Evolutionary conservation across 2,888 invertebrate species (phyloP).

Genomic region (Tromatobia lineatoria): DNA sequence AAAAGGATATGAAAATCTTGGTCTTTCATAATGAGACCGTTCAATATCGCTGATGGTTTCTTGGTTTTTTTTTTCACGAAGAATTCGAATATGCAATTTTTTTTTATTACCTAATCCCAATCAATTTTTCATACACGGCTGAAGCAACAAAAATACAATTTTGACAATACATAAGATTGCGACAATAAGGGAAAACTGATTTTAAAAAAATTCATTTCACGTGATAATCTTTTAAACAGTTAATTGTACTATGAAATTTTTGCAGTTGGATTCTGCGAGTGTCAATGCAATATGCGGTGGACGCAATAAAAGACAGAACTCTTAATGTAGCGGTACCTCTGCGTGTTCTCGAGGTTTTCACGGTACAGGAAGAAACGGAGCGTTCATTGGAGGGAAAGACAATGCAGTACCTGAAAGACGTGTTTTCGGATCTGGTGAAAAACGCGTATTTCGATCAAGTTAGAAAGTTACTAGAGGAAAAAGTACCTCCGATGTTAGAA

Average conservation of each 20-base stretch:
- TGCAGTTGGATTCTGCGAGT: constrained; percentile 87
- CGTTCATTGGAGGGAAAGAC: constrained; percentile 74
- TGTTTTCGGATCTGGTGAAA: constrained; percentile 81
- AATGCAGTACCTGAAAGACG: constrained; percentile 78
- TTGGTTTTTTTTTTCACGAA: no score
- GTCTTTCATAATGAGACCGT: no score
- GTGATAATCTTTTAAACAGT: neutral
- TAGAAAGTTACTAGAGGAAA: constrained; percentile 89
- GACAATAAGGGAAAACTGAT: no score
- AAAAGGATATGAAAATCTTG: no score
- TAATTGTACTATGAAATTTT: neutral
- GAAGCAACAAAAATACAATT: no score
- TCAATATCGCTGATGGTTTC: no score
- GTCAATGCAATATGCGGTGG: constrained; percentile 87
- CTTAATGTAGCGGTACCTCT: constrained; percentile 91
- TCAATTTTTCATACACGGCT: no score
- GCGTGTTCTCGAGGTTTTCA: constrained; percentile 92
- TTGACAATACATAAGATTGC: no score
- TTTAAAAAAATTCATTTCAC: no score
- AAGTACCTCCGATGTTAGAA: constrained; percentile 90
- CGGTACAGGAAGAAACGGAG: constrained; percentile 85
- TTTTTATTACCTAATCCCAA: no score
- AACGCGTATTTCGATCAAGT: constrained; percentile 90
- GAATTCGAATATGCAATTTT: no score
- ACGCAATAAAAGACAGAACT: constrained; percentile 73